phyloP scores from a whole-genome alignment of 2,888 invertebrate species.

The Gandaritis pyraliata region DNA sequence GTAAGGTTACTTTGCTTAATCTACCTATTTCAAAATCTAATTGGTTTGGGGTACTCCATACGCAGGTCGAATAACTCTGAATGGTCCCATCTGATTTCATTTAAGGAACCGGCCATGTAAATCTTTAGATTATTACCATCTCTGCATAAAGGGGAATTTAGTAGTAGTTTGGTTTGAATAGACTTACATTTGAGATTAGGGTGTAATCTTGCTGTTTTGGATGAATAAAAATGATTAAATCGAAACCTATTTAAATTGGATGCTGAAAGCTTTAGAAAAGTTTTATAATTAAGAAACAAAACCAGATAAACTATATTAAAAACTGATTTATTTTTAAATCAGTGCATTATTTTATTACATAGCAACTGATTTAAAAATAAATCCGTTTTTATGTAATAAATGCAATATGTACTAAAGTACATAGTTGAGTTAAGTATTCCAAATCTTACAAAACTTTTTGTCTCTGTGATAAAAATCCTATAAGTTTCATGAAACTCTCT shows the following conservation, averaged over 20 bases:
- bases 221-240: no score
- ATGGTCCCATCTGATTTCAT: slow-evolving; percentile 43
- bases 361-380: no score
- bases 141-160: slow-evolving; percentile 15
- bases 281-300: no score
- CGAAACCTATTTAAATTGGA: no score
- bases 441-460: no score
- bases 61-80: slow-evolving; percentile 44
- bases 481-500: slow-evolving; percentile 12
- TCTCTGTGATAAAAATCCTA: not conserved
- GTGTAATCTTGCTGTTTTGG: slow-evolving; percentile 8
- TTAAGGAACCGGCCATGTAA: slow-evolving; percentile 33
- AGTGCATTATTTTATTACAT: no score
- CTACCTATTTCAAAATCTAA: slow-evolving; percentile 43
- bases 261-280: no score
- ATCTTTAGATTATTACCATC: slow-evolving; percentile 26
- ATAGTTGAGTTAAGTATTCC: no score
- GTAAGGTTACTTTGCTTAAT: not conserved
- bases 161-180: slow-evolving; percentile 24
- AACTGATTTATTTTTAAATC: no score
- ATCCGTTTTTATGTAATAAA: no score
- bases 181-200: slow-evolving; percentile 31
- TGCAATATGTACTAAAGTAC: no score
- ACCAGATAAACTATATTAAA: no score
- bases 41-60: slow-evolving; percentile 43